Percentiles rank a stretch among this genome's conserved stretches.
Evolutionary conservation across 2,888 invertebrate species (phyloP).

Genomic region (Osmoderma eremita): DNA sequence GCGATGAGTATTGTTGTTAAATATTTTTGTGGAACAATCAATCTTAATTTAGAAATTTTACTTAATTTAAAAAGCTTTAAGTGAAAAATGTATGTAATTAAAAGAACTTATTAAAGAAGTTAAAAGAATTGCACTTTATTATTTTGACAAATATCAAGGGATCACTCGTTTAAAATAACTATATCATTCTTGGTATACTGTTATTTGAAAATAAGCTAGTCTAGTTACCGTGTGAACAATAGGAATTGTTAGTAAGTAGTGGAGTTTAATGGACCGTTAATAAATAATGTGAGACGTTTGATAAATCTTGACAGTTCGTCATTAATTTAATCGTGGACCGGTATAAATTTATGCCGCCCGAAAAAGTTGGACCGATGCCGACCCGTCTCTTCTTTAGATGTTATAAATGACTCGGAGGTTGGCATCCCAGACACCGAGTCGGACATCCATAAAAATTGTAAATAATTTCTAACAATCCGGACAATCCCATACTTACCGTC

Average conservation of each 20-base stretch:
- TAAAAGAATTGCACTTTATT: no score
- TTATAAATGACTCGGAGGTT: constrained; percentile 20
- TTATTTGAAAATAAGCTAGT: neutral
- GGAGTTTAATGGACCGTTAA: constrained; percentile 24
- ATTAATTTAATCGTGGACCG: constrained; percentile 31
- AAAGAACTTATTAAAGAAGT: no score
- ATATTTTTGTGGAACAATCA: no score
- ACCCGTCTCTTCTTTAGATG: constrained; percentile 20
- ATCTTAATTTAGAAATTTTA: no score
- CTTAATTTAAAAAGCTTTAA: no score
- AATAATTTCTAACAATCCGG: constrained; percentile 35
- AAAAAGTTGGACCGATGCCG: constrained; percentile 16
- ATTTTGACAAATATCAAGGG: no score
- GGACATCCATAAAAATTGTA: constrained; percentile 37
- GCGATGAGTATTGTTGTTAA: no score
- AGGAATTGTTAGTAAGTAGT: constrained; percentile 3
- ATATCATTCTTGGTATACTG: neutral
- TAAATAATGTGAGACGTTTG: constrained; percentile 27
- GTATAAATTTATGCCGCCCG: constrained; percentile 29
- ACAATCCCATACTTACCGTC: constrained; percentile 29
- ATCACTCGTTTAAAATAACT: no score
- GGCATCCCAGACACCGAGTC: constrained; percentile 18
- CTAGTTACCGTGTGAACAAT: constrained; percentile 7
- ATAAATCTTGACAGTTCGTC: constrained; percentile 32
- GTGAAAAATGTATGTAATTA: no score